These are phyloP conservation scores for Andrena haemorrhoa DNA, from an alignment of 2,888 invertebrate species.

Conservation along the genomic window DNA sequence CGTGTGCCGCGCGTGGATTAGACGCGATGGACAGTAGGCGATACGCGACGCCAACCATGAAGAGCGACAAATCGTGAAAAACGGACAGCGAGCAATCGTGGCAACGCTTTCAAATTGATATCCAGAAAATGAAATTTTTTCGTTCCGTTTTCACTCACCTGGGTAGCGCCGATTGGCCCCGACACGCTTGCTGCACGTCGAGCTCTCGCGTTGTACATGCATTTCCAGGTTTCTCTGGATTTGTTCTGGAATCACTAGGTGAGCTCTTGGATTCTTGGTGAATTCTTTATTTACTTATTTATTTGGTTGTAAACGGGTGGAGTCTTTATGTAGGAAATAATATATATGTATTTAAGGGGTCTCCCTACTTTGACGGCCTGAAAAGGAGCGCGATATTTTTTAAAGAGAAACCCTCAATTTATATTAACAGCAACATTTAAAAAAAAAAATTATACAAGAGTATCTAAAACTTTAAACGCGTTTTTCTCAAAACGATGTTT, in stretches of 20 bases:
- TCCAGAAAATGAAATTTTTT: not conserved
- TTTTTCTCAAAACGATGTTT: too few species aligned
- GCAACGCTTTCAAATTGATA: not conserved
- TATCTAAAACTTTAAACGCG: too few species aligned
- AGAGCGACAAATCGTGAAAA: not conserved
- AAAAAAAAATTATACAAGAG: too few species aligned
- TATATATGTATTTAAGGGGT: too few species aligned
- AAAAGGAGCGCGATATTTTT: too few species aligned
- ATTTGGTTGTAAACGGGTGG: too few species aligned
- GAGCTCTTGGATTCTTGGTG: not conserved
- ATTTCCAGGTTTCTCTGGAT: too few species aligned
- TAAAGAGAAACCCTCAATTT: too few species aligned
- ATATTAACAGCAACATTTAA: too few species aligned
- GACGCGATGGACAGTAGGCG: not conserved
- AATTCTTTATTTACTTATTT: not conserved
- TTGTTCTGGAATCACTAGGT: too few species aligned
- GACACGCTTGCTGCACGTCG: not conserved
- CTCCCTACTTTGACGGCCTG: too few species aligned
- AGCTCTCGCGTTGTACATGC: not conserved
- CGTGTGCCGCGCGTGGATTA: not conserved
- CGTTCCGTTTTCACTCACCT: not conserved
- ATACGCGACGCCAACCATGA: not conserved
- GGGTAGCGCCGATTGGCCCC: not conserved
- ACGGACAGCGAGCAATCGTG: not conserved
- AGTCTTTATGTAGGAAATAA: too few species aligned